Conservation (phyloP, 2,888 invertebrate genomes). For the Heliconius hortense region DNA sequence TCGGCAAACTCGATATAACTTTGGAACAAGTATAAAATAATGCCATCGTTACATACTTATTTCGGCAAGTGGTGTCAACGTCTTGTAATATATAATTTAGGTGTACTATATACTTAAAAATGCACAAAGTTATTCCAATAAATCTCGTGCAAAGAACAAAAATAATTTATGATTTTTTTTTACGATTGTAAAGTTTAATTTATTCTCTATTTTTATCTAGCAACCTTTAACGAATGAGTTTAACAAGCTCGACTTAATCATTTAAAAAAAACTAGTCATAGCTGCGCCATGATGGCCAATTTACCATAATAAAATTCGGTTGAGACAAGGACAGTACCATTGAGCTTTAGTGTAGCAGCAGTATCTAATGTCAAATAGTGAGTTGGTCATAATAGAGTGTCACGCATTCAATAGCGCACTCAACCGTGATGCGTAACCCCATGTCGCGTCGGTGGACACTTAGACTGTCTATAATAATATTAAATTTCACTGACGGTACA, state of each 20-base stretch:
- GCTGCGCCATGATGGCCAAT: neutral
- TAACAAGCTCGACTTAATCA: no score
- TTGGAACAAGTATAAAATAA: slow-evolving; percentile 27
- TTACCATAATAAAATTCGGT: neutral
- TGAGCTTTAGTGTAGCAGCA: neutral
- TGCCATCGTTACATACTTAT: slow-evolving; percentile 7
- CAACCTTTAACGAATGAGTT: no score
- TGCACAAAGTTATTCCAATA: neutral
- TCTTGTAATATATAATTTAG: neutral
- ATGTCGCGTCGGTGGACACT: no score
- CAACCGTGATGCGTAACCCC: neutral
- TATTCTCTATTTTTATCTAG: no score
- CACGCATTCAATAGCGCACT: neutral
- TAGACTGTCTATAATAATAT: no score
- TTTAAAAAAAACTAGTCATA: neutral
- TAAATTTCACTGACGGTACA: neutral
- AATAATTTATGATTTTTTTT: no score
- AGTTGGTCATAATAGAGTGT: neutral
- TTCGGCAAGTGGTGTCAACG: neutral
- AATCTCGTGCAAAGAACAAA: neutral
- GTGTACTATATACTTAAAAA: neutral
- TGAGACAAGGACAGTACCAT: neutral
- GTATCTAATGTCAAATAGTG: neutral
- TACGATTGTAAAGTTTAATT: no score
- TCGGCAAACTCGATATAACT: slow-evolving; percentile 21